These are phyloP conservation scores for Minunthozetes semirufus DNA, from an alignment of 2,888 invertebrate species.

Conservation along the genomic window DNA sequence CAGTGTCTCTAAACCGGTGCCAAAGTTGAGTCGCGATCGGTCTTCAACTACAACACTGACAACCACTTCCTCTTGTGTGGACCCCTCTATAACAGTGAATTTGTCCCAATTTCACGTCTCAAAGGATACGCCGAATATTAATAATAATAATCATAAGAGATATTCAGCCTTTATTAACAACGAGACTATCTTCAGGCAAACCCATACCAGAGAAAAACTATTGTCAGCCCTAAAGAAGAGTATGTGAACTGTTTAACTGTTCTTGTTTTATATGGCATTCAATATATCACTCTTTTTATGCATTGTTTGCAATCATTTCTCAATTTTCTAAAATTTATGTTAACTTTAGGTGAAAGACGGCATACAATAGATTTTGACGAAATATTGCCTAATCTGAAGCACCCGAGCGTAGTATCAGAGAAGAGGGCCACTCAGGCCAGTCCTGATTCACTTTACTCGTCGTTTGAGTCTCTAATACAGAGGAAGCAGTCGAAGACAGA, in stretches of 20 bases:
- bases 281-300: background rate
- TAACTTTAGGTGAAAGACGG: conserved; percentile 10
- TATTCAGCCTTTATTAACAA: background rate
- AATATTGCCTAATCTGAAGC: background rate
- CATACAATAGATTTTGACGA: conserved; percentile 21
- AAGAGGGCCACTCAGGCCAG: conserved; percentile 21
- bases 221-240: conserved; percentile 1
- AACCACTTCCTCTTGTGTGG: background rate
- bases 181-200: conserved; percentile 2
- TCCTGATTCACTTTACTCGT: conserved; percentile 24
- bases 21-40: background rate
- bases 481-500: conserved; percentile 7
- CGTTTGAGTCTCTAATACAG: conserved; percentile 4
- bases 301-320: background rate
- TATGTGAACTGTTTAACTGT: background rate
- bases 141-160: conserved; percentile 4
- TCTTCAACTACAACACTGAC: background rate
- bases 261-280: no score
- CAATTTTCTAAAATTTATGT: background rate
- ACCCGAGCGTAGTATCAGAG: background rate
- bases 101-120: background rate
- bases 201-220: background rate
- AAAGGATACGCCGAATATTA: background rate
- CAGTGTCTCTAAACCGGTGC: background rate
- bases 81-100: background rate